phyloP scores from a whole-genome alignment of 2,113 vertebrate species.

The Oxyura jamaicensis region DNA sequence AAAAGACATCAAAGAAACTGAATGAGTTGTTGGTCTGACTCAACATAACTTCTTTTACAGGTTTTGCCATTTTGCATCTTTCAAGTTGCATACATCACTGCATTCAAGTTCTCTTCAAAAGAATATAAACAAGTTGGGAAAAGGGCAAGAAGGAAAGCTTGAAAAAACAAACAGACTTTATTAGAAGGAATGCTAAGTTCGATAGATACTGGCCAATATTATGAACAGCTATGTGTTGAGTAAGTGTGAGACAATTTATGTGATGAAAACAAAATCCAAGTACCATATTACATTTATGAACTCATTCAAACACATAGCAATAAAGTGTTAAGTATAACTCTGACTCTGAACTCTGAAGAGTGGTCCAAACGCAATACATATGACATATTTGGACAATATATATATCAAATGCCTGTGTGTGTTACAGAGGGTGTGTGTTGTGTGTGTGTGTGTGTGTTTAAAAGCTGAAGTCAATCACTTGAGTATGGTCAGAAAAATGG shows the following conservation, averaged over 20 bases:
- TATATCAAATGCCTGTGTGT: not conserved
- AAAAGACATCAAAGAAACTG: not conserved
- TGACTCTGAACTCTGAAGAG: not conserved
- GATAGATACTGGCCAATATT: not conserved
- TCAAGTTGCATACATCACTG: not conserved
- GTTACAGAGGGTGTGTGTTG: not conserved
- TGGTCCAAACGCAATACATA: accelerated
- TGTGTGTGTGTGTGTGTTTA: too few species aligned
- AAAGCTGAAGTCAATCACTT: not conserved
- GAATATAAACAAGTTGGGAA: not conserved
- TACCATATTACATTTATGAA: not conserved
- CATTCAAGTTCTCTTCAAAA: not conserved
- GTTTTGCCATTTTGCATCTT: not conserved
- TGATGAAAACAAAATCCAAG: not conserved
- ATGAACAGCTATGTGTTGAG: not conserved
- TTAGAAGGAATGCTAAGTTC: not conserved
- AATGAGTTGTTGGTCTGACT: not conserved
- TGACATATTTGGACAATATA: not conserved
- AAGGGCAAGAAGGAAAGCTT: not conserved
- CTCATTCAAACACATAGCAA: not conserved
- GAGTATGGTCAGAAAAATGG: not conserved
- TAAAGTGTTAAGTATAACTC: not conserved
- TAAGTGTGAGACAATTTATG: not conserved
- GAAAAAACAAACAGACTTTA: not conserved
- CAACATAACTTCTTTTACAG: not conserved